Evolutionary conservation across 2,888 invertebrate species (phyloP).

Genomic region (Alsophila aescularia): DNA sequence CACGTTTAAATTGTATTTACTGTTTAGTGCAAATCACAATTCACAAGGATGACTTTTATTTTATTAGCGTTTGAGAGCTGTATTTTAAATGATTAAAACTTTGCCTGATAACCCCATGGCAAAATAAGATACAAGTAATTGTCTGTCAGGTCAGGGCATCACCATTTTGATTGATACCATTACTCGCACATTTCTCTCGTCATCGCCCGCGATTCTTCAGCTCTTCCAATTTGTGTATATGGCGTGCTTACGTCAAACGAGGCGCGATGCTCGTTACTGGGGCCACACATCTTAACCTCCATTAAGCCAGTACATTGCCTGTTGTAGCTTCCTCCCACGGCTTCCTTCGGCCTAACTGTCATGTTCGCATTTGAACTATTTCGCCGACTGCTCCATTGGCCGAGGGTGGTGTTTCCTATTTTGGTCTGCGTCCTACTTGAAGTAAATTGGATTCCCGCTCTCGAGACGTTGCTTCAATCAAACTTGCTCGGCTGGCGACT

Average conservation of each 20-base stretch:
- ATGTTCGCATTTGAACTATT: slow-evolving; percentile 53
- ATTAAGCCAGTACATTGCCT: slow-evolving; percentile 72
- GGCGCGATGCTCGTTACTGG: slow-evolving; percentile 67
- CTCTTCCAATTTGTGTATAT: slow-evolving; percentile 65
- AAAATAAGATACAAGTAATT: too few species aligned
- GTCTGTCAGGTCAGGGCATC: too few species aligned
- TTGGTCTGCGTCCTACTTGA: slow-evolving; percentile 35
- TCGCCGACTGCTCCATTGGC: slow-evolving; percentile 47
- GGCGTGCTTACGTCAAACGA: slow-evolving; percentile 65
- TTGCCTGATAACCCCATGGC: too few species aligned
- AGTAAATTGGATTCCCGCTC: slow-evolving; percentile 42
- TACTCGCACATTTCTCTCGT: slow-evolving; percentile 31
- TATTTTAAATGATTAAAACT: too few species aligned
- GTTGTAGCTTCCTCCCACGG: slow-evolving; percentile 69
- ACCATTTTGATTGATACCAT: background rate
- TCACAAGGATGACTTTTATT: too few species aligned
- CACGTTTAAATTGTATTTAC: background rate
- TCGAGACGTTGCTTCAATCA: slow-evolving; percentile 12
- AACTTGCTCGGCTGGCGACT: slow-evolving; percentile 8
- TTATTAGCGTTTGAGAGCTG: too few species aligned
- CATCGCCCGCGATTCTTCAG: slow-evolving; percentile 41
- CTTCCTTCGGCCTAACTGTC: slow-evolving; percentile 70
- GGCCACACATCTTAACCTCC: slow-evolving; percentile 81
- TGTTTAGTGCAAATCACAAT: too few species aligned
- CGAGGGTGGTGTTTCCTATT: slow-evolving; percentile 57